Conservation (phyloP, 2,113 vertebrate species). For the Eulemur rufifrons region DNA sequence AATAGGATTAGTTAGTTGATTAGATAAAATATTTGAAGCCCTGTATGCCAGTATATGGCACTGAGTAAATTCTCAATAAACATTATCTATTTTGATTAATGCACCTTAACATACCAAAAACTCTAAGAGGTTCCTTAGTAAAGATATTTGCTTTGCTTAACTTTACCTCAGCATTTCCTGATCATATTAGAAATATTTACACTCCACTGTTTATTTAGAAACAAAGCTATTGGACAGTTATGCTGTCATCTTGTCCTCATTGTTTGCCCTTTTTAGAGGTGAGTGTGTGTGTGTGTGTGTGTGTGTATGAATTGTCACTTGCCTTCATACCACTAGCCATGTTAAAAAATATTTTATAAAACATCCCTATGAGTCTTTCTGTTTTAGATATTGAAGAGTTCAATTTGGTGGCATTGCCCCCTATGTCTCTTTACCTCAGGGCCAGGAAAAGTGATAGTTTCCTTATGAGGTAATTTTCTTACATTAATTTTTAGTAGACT, state of each 20-base stretch:
- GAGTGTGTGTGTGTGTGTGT: rapidly evolving
- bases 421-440: background rate
- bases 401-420: background rate
- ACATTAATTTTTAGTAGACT: background rate
- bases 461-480: background rate
- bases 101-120: background rate
- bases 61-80: background rate
- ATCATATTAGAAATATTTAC: background rate
- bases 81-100: background rate
- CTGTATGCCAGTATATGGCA: background rate
- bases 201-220: background rate
- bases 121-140: background rate
- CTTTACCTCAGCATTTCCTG: background rate
- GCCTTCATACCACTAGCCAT: background rate
- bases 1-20: background rate
- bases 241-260: background rate
- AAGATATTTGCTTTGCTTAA: background rate
- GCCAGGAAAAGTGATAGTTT: background rate
- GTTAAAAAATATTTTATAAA: background rate
- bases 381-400: background rate
- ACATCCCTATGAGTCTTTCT: background rate
- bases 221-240: background rate
- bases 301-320: background rate
- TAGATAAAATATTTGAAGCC: background rate
- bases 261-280: background rate